These are phyloP conservation scores for Drosophila tripunctata DNA, from an alignment of 2,888 invertebrate genomes.

Conservation along the genomic window DNA sequence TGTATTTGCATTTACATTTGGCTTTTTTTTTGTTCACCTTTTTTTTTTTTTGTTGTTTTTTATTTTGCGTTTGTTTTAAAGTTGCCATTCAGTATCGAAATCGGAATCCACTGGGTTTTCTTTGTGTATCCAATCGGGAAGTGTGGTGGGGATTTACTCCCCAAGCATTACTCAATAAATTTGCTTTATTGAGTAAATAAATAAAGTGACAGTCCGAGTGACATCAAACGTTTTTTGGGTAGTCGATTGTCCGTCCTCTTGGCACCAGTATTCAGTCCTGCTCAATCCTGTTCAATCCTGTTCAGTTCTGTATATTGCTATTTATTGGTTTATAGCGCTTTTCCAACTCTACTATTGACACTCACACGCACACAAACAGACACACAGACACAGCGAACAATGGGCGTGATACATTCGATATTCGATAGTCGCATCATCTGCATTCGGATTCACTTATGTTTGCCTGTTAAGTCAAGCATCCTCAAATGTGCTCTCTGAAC, in stretches of 20 bases:
- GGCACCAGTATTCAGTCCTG: neutral
- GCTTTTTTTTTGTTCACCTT: conserved; percentile 18
- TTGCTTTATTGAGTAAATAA: conserved; percentile 76
- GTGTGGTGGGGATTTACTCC: neutral
- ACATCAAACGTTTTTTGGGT: conserved; percentile 31
- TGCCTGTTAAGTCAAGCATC: conserved; percentile 41
- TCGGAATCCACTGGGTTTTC: conserved; percentile 18
- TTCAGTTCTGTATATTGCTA: conserved; percentile 21
- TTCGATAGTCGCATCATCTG: conserved; percentile 37
- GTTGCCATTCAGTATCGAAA: conserved; percentile 22
- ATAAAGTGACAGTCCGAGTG: conserved; percentile 56
- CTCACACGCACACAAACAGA: no score
- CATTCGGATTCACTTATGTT: conserved; percentile 43
- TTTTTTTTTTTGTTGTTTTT: conserved; percentile 8
- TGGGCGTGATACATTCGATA: conserved; percentile 10
- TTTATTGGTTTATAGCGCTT: conserved; percentile 44
- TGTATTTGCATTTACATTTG: conserved; percentile 67
- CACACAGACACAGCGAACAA: conserved; percentile 26
- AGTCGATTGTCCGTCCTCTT: neutral
- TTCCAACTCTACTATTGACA: conserved; percentile 35
- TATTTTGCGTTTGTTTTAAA: neutral
- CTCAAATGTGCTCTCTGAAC: conserved; percentile 23
- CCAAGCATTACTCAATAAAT: conserved; percentile 67
- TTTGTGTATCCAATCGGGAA: conserved; percentile 1
- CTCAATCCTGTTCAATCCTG: neutral